phyloP scores from a whole-genome alignment of 2,888 invertebrate species.

The Eledone cirrhosa region DNA sequence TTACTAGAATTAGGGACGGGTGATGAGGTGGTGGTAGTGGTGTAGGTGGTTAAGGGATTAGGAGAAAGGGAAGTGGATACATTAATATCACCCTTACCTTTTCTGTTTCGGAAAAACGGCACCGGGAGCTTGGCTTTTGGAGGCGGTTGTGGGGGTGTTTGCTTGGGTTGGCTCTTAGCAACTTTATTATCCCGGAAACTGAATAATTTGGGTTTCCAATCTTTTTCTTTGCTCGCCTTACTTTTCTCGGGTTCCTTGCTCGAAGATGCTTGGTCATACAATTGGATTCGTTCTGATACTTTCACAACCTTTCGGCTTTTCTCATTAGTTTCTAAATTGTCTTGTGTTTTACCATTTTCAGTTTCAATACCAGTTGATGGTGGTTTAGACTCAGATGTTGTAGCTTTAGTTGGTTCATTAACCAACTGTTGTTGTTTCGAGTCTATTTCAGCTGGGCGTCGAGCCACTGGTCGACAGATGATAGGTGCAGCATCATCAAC shows the following conservation, averaged over 20 bases:
- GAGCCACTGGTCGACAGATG: conserved; percentile 3
- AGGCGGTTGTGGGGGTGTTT: conserved; percentile 25
- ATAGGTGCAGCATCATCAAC: conserved; percentile 12
- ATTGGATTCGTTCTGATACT: conserved; percentile 3
- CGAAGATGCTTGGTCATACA: not conserved
- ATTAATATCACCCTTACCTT: conserved; percentile 26
- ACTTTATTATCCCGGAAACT: conserved; percentile 21
- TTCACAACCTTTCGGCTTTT: conserved; percentile 9
- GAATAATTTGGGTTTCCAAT: conserved; percentile 22
- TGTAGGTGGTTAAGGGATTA: not conserved
- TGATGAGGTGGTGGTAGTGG: not conserved
- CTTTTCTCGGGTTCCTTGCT: not conserved
- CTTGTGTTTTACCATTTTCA: too few species aligned
- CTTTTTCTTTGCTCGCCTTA: conserved; percentile 4
- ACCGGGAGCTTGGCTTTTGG: not conserved
- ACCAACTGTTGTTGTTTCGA: too few species aligned
- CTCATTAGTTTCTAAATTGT: too few species aligned
- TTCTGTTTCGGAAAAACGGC: conserved; percentile 28
- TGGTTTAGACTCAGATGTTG: too few species aligned
- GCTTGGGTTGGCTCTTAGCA: conserved; percentile 23
- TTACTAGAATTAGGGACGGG: not conserved
- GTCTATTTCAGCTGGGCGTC: not conserved
- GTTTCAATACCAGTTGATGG: too few species aligned
- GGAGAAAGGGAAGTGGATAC: not conserved
- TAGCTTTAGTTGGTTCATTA: too few species aligned